Base-by-base conservation (phyloP, 2,113 vertebrate species). In the Eurystomus gularis region DNA sequence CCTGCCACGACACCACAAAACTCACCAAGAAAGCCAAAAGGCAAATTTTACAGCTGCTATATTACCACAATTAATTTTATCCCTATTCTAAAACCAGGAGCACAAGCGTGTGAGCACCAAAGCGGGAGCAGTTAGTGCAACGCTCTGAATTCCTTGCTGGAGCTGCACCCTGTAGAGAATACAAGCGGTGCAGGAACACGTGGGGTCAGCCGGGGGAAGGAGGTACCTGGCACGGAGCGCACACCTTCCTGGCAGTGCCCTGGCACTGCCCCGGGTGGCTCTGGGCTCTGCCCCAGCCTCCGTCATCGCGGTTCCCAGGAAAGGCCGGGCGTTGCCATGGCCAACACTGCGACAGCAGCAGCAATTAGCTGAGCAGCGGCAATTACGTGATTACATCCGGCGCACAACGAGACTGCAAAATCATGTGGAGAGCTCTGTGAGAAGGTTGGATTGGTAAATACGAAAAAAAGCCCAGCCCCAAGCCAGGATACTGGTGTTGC, bases 341-440 rank as follows among this genome's bases (percentile, higher is more conserved):
- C 3, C 13, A 12, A 8, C 65, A 16, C 9, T 0, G 46, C 35
- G 4, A 9, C 25, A 29, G 25, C 66, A 26, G 14, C 23, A 69
- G 35, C 13, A 31, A 46, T 66, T n/a, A 31, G 1, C 52, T 6
- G 19, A 29, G 25, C 66, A 26, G 14, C 23, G 64, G 35, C 13
- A 31, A 42, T 42, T 42, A 42, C 42, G 11, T 23, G 18, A 20
- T n/a, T 46, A 37, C 52, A 23, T 8, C 23, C 1, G 0, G 66
- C 24, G 17, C 58, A 52, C 35, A 35, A 65, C 14, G 60, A 57
- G 40, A 13, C 4, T 25, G 65, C 17, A 54, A 61, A 72, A 33
- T 7, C 13, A 39, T 35, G 39, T 20, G 7, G 21, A 55, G 51
- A 0, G 3, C 42, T 39, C 39, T 20, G 0, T 2, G 25, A 15